Conservation (phyloP, 2,888 invertebrate genomes). For the Ferdinandea cuprea region DNA sequence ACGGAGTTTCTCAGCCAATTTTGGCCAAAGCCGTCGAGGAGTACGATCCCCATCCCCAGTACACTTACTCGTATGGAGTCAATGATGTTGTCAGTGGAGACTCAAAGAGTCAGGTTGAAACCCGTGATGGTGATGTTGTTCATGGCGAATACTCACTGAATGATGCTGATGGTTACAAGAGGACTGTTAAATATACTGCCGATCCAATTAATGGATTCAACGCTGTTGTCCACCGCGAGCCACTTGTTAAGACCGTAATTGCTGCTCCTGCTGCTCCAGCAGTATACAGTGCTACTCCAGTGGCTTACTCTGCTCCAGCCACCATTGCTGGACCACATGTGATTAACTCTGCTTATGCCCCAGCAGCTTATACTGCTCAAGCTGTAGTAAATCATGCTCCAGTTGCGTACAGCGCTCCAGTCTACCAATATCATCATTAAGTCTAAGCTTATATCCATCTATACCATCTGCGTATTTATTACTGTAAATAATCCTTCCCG, state of each 20-base stretch:
- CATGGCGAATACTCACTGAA: constrained; percentile 82
- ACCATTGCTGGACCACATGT: constrained; percentile 50
- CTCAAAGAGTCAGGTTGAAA: constrained; percentile 81
- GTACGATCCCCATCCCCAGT: constrained; percentile 81
- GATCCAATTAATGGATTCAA: constrained; percentile 81
- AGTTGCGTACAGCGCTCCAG: constrained; percentile 22
- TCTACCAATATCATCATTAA: constrained; percentile 35
- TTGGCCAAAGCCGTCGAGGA: constrained; percentile 78
- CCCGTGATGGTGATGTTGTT: constrained; percentile 82
- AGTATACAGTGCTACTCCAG: constrained; percentile 39
- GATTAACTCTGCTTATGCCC: constrained; percentile 23
- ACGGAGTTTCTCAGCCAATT: constrained; percentile 75
- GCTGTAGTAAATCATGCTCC: constrained; percentile 28
- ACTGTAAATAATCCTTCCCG: constrained; percentile 14
- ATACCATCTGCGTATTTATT: no score
- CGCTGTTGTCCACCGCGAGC: constrained; percentile 79
- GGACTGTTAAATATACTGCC: constrained; percentile 81
- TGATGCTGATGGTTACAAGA: constrained; percentile 82
- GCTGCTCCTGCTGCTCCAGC: constrained; percentile 75
- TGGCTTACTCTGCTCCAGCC: constrained; percentile 44
- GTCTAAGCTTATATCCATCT: no score
- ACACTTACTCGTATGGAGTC: constrained; percentile 81
- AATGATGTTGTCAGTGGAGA: constrained; percentile 81
- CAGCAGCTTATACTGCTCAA: constrained; percentile 26
- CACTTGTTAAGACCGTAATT: constrained; percentile 75